phyloP scores from a whole-genome alignment of 2,797 vertebrate species.

The Acanthopagrus latus region DNA sequence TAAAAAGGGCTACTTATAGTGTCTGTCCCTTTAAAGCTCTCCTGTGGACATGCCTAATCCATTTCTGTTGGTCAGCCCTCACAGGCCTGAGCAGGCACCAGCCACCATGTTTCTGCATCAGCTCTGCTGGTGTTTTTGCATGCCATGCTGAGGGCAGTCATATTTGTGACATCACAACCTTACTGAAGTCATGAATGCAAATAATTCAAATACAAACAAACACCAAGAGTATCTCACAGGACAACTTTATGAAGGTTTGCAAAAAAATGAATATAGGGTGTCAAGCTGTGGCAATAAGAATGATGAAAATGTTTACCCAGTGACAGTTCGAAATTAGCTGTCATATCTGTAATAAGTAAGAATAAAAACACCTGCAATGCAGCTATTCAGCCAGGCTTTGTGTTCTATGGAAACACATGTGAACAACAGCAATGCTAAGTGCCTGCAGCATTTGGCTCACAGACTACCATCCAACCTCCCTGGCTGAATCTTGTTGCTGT shows the following conservation, averaged over 20 bases:
- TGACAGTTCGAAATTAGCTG: not conserved
- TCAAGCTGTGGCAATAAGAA: no score
- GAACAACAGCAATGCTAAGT: conserved; percentile 21
- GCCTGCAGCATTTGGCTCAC: conserved; percentile 19
- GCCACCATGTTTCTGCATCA: no score
- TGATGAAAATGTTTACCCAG: not conserved
- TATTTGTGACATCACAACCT: no score
- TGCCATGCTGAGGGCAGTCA: no score
- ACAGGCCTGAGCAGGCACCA: no score
- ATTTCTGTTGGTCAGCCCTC: no score
- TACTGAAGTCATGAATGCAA: no score
- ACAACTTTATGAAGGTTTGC: not conserved
- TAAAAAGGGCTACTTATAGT: no score
- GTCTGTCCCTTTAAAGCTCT: no score
- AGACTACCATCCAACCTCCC: conserved; percentile 10
- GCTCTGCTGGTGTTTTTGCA: no score
- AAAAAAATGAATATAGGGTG: not conserved
- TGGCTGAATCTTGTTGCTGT: conserved; percentile 16
- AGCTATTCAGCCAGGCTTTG: not conserved
- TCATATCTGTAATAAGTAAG: not conserved
- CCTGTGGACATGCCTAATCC: no score
- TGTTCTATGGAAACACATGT: not conserved
- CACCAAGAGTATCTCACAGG: not conserved
- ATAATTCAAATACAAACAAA: no score
- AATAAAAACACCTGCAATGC: conserved; percentile 9